Conservation (phyloP, 53 echinoderm and acorn worm species). For the Crossaster papposus region DNA sequence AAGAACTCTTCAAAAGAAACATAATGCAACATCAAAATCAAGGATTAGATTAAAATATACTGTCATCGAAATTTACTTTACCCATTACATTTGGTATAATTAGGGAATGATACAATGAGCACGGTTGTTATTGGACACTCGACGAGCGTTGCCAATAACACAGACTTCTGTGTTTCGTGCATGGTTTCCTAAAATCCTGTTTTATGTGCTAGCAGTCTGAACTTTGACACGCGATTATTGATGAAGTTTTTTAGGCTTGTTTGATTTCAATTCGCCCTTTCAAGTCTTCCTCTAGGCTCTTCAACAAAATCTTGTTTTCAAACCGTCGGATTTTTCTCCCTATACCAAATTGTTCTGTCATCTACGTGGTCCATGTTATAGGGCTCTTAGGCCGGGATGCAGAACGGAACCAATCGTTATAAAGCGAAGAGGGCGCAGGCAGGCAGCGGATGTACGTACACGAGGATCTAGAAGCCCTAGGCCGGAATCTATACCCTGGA, state of each 20-base stretch:
- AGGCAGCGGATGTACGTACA: neutral
- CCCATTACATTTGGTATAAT: too few relatives aligned
- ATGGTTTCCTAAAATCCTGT: neutral
- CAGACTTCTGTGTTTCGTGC: neutral
- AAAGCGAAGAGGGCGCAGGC: constrained; percentile 2
- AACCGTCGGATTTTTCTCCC: constrained; percentile 27
- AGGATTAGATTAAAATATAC: too few relatives aligned
- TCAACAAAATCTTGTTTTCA: constrained; percentile 44
- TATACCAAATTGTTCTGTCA: constrained; percentile 12
- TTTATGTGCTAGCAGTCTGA: neutral
- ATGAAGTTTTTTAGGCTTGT: constrained; percentile 23
- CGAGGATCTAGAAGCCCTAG: neutral
- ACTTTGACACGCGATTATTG: constrained; percentile 29
- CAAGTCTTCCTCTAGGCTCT: constrained; percentile 45
- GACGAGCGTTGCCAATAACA: neutral
- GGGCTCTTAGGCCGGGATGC: constrained; percentile 33
- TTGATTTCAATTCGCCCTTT: constrained; percentile 46
- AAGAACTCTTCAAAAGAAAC: too few relatives aligned
- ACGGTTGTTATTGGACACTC: neutral
- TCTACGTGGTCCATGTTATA: constrained; percentile 34
- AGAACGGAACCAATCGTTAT: constrained; percentile 48
- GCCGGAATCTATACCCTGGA: neutral
- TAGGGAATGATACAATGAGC: too few relatives aligned
- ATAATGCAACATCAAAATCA: too few relatives aligned
- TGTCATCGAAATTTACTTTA: too few relatives aligned